Percentiles rank a stretch among this genome's conserved stretches.
These are phyloP conservation scores for Tor tambroides DNA, from an alignment of 2,113 vertebrate species.

Conservation along the genomic window DNA sequence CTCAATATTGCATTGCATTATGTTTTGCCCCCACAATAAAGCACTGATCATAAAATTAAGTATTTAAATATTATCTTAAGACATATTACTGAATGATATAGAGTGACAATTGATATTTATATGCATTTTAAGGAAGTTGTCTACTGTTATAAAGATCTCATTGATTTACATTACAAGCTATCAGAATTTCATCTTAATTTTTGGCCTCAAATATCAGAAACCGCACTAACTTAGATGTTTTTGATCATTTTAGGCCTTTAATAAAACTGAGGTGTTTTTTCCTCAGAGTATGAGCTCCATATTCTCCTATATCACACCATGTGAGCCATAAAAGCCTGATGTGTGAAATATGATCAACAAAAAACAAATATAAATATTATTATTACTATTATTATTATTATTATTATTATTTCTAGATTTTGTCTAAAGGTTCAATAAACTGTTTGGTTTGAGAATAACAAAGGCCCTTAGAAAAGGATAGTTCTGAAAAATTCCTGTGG, in stretches of 20 bases:
- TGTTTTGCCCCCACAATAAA: neutral
- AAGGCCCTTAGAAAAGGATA: neutral
- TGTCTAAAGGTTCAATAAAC: neutral
- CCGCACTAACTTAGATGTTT: too few species aligned
- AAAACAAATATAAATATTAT: neutral
- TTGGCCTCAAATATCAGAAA: neutral
- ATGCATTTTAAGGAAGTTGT: neutral
- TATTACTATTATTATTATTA: neutral
- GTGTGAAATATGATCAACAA: neutral
- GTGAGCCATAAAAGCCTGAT: neutral
- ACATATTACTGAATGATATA: neutral
- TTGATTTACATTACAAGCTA: neutral
- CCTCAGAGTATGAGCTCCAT: neutral
- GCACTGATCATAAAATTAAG: neutral
- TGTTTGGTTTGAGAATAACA: neutral
- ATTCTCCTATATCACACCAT: neutral
- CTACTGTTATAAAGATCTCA: neutral
- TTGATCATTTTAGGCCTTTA: too few species aligned
- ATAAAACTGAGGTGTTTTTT: neutral
- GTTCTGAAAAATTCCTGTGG: neutral
- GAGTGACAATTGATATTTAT: neutral
- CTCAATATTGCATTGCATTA: neutral
- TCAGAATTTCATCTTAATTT: neutral
- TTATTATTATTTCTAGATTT: too few species aligned
- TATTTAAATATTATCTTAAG: neutral